Base-by-base conservation (phyloP, 2,888 invertebrate species). In the Euzetes globulus region DNA sequence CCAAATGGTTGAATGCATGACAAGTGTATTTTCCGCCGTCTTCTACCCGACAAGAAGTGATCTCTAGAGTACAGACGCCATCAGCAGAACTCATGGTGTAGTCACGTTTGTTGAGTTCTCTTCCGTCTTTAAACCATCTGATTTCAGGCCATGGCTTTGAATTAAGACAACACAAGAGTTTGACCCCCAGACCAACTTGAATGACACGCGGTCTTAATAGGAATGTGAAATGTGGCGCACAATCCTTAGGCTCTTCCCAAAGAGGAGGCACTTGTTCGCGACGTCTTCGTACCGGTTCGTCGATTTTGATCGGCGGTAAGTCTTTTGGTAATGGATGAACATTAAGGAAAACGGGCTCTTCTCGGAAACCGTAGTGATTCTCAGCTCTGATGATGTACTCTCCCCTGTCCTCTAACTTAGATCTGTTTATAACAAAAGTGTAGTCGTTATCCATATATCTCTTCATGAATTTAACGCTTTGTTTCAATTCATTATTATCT, bases 381-480 rank as follows among this genome's bases (percentile, higher is more conserved):
- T 96, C 94, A 1, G 97, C 97, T 74, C 93, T 87, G 80, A 99
- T 95, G 78, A 94, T 90, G 84, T 97, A 98, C 84, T 98, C 97
- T 79, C 98, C 99, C 81, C 95, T 89, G 84, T 99, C 98, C 77
- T 95, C 93, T 78, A 94, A 84, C 84, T 93, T 95, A 52, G 92
- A 92, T 79, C 99, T 89, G 85, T 97, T 98, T 80, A 99, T 96
- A 78, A 96, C 90, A 84, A 99, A 94, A 84, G 95, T 94, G 83
- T 94, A 99, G 82, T 98, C 95, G 80, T 97, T 94, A 73, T 92
- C 94, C 60, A 89, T 88, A 82, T 98, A 99, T 81, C 96, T 89
- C 85, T 98, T 98, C 98, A 99, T 99, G 84, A 92, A 96, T 85
- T 99, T 99, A 78, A 97, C 96, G 79, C 95, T 95, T 85, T 99